A percentile compares a stretch with the other conserved stretches of the same genome.
Conservation (phyloP, 2,888 invertebrate species). For the Lapara coniferarum region DNA sequence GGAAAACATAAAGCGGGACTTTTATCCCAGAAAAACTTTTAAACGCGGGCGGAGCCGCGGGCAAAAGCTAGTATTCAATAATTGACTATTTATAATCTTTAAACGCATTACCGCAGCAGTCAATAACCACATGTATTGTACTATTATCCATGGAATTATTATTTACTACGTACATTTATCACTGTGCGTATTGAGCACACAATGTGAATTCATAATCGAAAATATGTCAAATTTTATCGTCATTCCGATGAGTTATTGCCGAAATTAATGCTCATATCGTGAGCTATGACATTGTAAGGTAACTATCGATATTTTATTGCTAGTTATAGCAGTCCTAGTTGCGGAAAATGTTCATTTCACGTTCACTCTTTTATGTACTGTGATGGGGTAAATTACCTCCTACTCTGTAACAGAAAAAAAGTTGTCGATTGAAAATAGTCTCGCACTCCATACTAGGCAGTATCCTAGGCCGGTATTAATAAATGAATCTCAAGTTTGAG, state of each 20-base stretch:
- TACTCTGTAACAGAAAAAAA: not conserved
- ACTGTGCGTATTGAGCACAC: slow-evolving; percentile 25
- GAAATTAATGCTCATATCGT: slow-evolving; percentile 28
- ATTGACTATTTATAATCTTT: not conserved
- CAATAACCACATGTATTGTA: too few relatives aligned
- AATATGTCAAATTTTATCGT: slow-evolving; percentile 35
- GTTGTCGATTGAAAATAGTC: too few relatives aligned
- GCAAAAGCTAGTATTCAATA: too few relatives aligned
- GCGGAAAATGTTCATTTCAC: not conserved
- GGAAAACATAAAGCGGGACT: too few relatives aligned
- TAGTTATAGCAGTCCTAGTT: not conserved
- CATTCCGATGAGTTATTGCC: slow-evolving; percentile 33
- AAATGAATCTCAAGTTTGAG: too few relatives aligned
- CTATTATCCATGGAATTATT: too few relatives aligned
- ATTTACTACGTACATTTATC: too few relatives aligned
- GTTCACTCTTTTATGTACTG: not conserved
- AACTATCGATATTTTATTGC: not conserved
- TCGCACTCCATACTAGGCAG: too few relatives aligned
- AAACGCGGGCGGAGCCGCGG: too few relatives aligned
- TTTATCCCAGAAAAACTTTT: too few relatives aligned
- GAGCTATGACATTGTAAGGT: slow-evolving; percentile 24
- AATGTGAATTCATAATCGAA: slow-evolving; percentile 40
- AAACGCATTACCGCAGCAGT: not conserved
- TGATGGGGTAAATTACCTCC: not conserved
- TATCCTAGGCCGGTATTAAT: too few relatives aligned